A percentile compares a stretch with the other conserved stretches of the same genome.
Conservation (phyloP, 2,113 vertebrate genomes). For the Mystacornis crossleyi region DNA sequence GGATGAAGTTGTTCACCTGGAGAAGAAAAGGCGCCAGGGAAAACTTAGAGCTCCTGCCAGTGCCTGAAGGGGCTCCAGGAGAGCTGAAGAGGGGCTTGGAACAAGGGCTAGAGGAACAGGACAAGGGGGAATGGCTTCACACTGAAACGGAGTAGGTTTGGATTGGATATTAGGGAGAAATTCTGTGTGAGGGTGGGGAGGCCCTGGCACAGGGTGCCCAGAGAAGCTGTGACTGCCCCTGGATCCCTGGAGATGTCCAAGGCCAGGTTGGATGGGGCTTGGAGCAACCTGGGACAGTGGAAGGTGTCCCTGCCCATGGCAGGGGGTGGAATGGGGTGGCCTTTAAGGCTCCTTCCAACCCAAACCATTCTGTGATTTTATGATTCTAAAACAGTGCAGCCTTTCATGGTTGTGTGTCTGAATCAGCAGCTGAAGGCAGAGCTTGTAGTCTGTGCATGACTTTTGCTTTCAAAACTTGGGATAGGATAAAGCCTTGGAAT, state of each 20-base stretch:
- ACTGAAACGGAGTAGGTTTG: background rate
- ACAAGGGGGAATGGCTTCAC: background rate
- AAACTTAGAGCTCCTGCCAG: background rate
- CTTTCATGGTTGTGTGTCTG: background rate
- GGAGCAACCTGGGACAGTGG: fast-evolving
- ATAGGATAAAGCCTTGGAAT: background rate
- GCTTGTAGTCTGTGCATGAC: background rate
- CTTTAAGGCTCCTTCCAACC: background rate
- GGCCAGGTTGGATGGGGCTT: fast-evolving
- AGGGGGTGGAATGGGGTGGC: fast-evolving
- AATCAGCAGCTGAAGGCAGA: background rate
- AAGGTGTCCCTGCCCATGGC: background rate
- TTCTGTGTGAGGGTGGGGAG: fast-evolving
- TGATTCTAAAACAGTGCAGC: background rate
- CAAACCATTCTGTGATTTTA: background rate
- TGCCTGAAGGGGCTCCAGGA: background rate
- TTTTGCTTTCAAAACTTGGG: background rate
- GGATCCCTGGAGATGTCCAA: background rate
- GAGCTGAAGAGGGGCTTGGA: background rate
- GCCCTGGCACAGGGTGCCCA: background rate
- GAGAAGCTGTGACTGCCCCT: background rate
- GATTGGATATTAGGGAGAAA: background rate
- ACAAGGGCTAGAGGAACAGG: background rate
- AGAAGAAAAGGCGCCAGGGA: background rate
- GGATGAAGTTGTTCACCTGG: background rate